These are phyloP conservation scores for Volucella inflata DNA, from an alignment of 2,888 invertebrate genomes.

Conservation along the genomic window DNA sequence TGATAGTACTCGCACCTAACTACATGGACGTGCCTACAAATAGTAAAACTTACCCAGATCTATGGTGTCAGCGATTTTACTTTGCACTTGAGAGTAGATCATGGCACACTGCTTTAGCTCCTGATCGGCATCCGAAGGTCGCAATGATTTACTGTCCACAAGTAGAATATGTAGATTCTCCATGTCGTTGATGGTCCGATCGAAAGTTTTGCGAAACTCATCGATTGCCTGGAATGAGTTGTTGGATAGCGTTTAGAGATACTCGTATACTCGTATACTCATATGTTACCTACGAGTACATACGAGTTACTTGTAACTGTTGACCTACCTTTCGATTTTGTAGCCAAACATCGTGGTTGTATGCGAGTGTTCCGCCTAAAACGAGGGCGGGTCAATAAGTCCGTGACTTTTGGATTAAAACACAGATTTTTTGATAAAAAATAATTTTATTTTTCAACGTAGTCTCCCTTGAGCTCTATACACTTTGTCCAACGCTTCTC, in stretches of 20 bases:
- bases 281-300: conserved; percentile 2
- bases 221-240: conserved; percentile 86
- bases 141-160: conserved; percentile 85
- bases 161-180: conserved; percentile 86
- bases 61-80: conserved; percentile 84
- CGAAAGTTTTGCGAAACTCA: conserved; percentile 87
- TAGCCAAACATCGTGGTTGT: conserved; percentile 90
- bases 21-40: too few relatives aligned
- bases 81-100: conserved; percentile 85
- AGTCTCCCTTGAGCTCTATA: too few relatives aligned
- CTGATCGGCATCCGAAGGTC: conserved; percentile 86
- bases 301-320: conserved; percentile 28
- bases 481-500: too few relatives aligned
- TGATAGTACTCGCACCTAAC: too few relatives aligned
- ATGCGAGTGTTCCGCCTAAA: conserved; percentile 89
- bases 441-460: too few relatives aligned
- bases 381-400: too few relatives aligned
- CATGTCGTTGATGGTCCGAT: conserved; percentile 86
- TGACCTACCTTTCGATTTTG: conserved; percentile 89
- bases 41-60: conserved; percentile 83
- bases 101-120: conserved; percentile 85
- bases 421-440: too few relatives aligned
- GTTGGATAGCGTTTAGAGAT: neutral
- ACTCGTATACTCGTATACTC: too few relatives aligned
- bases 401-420: too few relatives aligned